These are phyloP conservation scores for Eurystomus glaucurus DNA, from an alignment of 2,797 vertebrate genomes.

Conservation along the genomic window DNA sequence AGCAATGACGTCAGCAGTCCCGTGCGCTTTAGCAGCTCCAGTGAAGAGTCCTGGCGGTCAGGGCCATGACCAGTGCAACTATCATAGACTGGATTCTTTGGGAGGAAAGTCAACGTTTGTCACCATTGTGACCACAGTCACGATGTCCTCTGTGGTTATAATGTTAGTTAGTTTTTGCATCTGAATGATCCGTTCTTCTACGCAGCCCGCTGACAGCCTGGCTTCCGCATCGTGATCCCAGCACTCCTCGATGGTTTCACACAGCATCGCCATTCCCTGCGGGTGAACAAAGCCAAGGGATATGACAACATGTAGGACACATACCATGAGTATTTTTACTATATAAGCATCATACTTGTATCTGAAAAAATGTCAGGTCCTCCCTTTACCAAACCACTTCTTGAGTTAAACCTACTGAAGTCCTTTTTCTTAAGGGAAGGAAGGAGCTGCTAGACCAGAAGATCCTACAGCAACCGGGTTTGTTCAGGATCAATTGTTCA, in stretches of 20 bases:
- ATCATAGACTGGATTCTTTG: conserved; percentile 99
- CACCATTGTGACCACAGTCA: conserved; percentile 98
- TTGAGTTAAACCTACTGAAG: background rate
- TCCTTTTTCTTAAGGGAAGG: background rate
- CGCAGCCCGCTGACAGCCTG: conserved; percentile 94
- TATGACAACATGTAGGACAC: background rate
- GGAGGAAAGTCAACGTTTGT: conserved; percentile 98
- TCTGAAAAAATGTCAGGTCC: background rate
- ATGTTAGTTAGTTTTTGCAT: conserved; percentile 95
- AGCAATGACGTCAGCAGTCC: conserved; percentile 59
- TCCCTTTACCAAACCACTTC: background rate
- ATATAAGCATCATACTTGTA: background rate
- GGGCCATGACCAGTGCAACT: conserved; percentile 75
- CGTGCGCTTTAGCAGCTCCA: conserved; percentile 84
- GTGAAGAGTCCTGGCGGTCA: conserved; percentile 80
- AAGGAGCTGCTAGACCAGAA: background rate
- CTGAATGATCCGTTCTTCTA: conserved; percentile 95
- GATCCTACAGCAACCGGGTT: background rate
- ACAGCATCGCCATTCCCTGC: conserved; percentile 95
- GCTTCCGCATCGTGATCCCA: conserved; percentile 99
- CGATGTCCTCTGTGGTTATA: conserved; percentile 95
- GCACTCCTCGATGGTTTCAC: conserved; percentile 97
- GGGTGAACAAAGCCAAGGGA: fast-evolving
- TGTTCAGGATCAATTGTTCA: background rate
- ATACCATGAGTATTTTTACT: background rate